These are phyloP conservation scores for Epirrhoe alternata DNA, from an alignment of 2,888 invertebrate genomes.

Conservation along the genomic window DNA sequence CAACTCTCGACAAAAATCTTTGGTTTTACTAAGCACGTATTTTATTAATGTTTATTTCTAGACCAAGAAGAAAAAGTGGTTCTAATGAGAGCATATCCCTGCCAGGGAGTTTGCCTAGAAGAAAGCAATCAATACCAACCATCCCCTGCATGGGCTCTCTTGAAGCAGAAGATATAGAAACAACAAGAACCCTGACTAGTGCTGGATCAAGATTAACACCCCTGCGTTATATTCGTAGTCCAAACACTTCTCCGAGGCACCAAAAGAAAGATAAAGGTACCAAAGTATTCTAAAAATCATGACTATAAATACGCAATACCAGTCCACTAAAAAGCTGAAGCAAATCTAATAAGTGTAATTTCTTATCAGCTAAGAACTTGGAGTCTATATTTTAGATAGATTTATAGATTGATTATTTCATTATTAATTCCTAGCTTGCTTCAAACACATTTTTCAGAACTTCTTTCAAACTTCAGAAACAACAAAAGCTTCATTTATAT, in stretches of 20 bases:
- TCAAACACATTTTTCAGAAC: no score
- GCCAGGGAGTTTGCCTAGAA: constrained; percentile 86
- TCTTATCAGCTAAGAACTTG: no score
- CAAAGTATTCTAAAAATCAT: not conserved
- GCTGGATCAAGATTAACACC: constrained; percentile 80
- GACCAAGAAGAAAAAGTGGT: constrained; percentile 79
- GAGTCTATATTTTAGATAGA: no score
- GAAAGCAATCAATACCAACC: constrained; percentile 85
- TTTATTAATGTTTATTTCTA: constrained; percentile 33
- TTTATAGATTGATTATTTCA: no score
- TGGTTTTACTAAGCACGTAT: not conserved
- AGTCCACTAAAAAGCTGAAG: no score
- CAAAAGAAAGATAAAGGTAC: constrained; percentile 75
- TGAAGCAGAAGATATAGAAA: constrained; percentile 82
- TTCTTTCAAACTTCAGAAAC: no score
- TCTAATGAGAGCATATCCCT: constrained; percentile 87
- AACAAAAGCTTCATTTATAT: no score
- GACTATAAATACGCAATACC: not conserved
- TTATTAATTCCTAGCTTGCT: no score
- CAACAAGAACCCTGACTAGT: constrained; percentile 76
- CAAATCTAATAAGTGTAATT: no score
- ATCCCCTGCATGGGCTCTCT: constrained; percentile 78
- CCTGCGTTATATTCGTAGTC: constrained; percentile 75
- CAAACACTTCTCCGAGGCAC: constrained; percentile 83
- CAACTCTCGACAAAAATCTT: not conserved